A percentile compares a stretch with the other conserved stretches of the same genome.
phyloP scores from a whole-genome alignment of 2,797 vertebrate species.

The Ceryle rudis region DNA sequence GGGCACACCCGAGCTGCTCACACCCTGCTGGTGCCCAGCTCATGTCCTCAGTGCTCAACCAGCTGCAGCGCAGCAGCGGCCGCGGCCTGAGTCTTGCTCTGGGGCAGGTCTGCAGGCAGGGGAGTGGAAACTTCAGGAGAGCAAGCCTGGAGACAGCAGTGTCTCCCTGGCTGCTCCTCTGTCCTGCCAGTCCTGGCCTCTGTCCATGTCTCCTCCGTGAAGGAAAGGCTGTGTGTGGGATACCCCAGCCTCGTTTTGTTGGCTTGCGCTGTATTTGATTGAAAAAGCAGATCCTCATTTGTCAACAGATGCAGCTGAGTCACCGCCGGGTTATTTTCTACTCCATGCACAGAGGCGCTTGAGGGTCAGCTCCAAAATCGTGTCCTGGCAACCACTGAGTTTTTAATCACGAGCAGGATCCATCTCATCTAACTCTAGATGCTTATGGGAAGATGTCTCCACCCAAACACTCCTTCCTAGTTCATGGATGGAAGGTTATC shows the following conservation, averaged over 20 bases:
- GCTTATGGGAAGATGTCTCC: background rate
- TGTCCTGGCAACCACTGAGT: background rate
- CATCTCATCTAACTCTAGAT: background rate
- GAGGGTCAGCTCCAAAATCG: background rate
- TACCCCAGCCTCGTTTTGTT: background rate
- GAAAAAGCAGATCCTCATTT: background rate
- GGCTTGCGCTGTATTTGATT: background rate
- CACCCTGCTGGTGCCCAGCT: fast-evolving
- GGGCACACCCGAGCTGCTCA: background rate
- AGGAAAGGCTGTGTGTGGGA: background rate
- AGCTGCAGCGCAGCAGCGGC: fast-evolving
- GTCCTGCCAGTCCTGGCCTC: fast-evolving
- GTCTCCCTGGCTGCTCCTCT: background rate
- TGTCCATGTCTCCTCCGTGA: fast-evolving
- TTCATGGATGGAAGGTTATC: background rate
- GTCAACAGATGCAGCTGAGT: constrained; percentile 10
- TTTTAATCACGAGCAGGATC: background rate
- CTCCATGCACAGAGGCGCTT: background rate
- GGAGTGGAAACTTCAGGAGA: background rate
- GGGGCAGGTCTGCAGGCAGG: background rate
- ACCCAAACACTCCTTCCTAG: background rate
- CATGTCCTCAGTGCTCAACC: fast-evolving
- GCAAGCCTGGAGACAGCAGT: background rate
- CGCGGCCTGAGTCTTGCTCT: background rate
- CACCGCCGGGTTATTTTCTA: constrained; percentile 4